Percentiles rank a stretch among this genome's conserved stretches.
Evolutionary conservation across 2,113 vertebrate species (phyloP).

Genomic region (Phalacrocorax brasilianus): DNA sequence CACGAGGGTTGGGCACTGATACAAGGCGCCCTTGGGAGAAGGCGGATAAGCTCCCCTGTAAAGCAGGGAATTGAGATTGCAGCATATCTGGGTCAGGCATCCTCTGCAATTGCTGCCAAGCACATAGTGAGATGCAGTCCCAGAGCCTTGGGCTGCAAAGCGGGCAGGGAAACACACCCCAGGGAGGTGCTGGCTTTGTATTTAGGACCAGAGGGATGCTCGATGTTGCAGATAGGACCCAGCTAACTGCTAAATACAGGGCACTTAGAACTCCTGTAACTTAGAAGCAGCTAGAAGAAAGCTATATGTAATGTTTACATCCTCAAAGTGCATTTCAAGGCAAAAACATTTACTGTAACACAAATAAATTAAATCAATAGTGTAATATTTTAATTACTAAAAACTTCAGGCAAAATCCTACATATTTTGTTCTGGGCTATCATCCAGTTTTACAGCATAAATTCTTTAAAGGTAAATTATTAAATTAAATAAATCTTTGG

Average conservation of each 20-base stretch:
- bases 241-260: not conserved
- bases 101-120: accelerated
- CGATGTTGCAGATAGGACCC: not conserved
- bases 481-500: conserved; percentile 24
- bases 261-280: not conserved
- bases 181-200: not conserved
- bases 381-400: conserved; percentile 35
- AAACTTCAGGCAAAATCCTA: not conserved
- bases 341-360: not conserved
- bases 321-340: not conserved
- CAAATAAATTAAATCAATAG: not conserved
- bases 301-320: not conserved
- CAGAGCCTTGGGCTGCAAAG: not conserved
- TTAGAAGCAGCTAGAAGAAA: not conserved
- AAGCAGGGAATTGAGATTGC: not conserved
- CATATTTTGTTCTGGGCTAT: conserved; percentile 13
- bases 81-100: not conserved
- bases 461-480: conserved; percentile 44
- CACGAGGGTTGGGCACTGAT: accelerated
- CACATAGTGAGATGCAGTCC: accelerated
- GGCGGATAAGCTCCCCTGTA: not conserved
- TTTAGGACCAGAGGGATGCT: not conserved
- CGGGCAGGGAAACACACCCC: not conserved
- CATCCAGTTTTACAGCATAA: conserved; percentile 1
- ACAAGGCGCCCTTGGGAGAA: not conserved